A percentile compares a stretch with the other conserved stretches of the same genome.
phyloP scores from a whole-genome alignment of 2,888 invertebrate genomes.

The Parelbella ahira region DNA sequence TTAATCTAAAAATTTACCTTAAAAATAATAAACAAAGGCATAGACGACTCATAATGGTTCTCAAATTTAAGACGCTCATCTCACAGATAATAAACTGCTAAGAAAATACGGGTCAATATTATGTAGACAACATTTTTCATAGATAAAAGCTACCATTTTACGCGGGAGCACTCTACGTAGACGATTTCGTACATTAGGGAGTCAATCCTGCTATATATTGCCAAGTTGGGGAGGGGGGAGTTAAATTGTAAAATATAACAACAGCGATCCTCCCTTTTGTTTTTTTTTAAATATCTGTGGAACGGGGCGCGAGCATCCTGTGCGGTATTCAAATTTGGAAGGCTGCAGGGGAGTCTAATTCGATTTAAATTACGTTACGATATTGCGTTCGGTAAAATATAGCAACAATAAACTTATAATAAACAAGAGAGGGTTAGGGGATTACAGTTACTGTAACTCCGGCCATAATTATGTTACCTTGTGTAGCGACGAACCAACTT shows the following conservation, averaged over 20 bases:
- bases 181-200: slow-evolving; percentile 63
- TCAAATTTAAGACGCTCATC: slow-evolving; percentile 21
- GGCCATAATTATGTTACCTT: slow-evolving; percentile 1
- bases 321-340: slow-evolving; percentile 71
- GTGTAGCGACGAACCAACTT: too few relatives aligned
- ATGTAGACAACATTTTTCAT: slow-evolving; percentile 36
- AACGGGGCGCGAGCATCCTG: slow-evolving; percentile 64
- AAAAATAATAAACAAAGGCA: slow-evolving; percentile 3
- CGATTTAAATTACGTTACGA: slow-evolving; percentile 79
- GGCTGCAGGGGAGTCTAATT: slow-evolving; percentile 75
- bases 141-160: slow-evolving; percentile 59
- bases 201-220: slow-evolving; percentile 61
- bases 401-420: too few relatives aligned
- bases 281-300: slow-evolving; percentile 59
- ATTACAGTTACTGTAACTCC: slow-evolving; percentile 33
- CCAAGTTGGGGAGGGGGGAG: slow-evolving; percentile 43
- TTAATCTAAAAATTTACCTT: not conserved
- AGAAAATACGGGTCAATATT: slow-evolving; percentile 26
- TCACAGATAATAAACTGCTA: slow-evolving; percentile 18
- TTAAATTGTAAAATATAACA: slow-evolving; percentile 70
- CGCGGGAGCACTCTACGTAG: slow-evolving; percentile 56
- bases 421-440: slow-evolving; percentile 71
- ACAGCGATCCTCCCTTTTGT: slow-evolving; percentile 66
- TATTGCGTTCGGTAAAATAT: slow-evolving; percentile 75
- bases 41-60: slow-evolving; percentile 2